phyloP scores from a whole-genome alignment of 2,888 invertebrate species.

The Anoncus sp. region DNA sequence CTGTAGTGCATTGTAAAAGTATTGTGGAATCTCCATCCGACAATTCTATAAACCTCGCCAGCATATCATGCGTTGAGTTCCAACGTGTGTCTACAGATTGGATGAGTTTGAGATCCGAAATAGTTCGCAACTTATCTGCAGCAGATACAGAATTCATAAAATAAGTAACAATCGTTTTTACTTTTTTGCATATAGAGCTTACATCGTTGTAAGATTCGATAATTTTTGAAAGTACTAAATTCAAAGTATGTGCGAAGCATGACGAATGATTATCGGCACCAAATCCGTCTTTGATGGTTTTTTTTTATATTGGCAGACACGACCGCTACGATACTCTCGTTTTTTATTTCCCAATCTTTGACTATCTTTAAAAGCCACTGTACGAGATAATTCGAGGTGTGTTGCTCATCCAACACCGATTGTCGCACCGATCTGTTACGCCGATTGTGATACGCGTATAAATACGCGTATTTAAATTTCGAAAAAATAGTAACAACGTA shows the following conservation, averaged over 20 bases:
- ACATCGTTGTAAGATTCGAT: constrained; percentile 51
- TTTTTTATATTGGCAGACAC: constrained; percentile 67
- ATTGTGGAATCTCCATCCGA: constrained; percentile 63
- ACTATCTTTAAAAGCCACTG: constrained; percentile 50
- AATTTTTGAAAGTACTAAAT: constrained; percentile 62
- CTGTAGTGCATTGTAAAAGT: constrained; percentile 61
- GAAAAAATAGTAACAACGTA: no score
- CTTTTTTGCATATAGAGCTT: constrained; percentile 52
- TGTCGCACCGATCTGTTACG: no score
- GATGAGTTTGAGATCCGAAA: constrained; percentile 59
- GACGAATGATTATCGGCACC: constrained; percentile 60
- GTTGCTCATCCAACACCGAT: constrained; percentile 57
- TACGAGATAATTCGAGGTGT: constrained; percentile 63
- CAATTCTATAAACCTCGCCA: constrained; percentile 64
- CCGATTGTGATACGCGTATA: constrained; percentile 63
- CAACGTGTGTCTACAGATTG: constrained; percentile 66
- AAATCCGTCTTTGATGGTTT: constrained; percentile 59
- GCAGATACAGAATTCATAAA: constrained; percentile 64
- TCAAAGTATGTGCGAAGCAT: constrained; percentile 68
- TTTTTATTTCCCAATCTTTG: constrained; percentile 62
- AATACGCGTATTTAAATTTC: no score
- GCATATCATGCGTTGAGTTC: constrained; percentile 66
- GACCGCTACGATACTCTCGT: constrained; percentile 57
- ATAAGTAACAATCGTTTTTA: constrained; percentile 67
- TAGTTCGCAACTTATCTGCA: constrained; percentile 56